Base-by-base conservation (phyloP, 2,113 vertebrate species). In the Xiphophorus couchianus region DNA sequence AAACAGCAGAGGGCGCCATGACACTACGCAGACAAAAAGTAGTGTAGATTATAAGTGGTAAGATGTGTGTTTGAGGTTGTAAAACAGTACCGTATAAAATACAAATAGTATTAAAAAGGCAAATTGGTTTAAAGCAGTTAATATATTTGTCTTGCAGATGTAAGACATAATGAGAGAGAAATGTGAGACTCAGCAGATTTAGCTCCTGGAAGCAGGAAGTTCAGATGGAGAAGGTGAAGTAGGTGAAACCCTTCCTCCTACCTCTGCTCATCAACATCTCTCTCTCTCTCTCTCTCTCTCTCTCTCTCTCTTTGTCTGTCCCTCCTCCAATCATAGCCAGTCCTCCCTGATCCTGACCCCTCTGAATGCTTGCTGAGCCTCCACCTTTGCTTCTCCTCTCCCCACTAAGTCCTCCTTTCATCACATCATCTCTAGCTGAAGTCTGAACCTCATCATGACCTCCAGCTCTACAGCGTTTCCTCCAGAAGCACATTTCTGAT, bases 321-420 rank as follows among this genome's bases (percentile, higher is more conserved):
- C 27, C 29, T 70, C 42, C 77, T 64, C 35, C 64, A 27, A 2
- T 37, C 30, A 69, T 44, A 71, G 74, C 72, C 58, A 60, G 74
- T 29, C 63, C 77, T 77, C 78, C 69, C 84, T 88, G 71, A 80
- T 79, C 81, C 81, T 85, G 65, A 70, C 84, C 64, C 64, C 81
- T 28, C 68, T 76, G 77, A 66, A 37, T 58, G 39, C 22, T 25
- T n/a, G 66, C 28, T 51, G 64, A 75, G 25, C 84, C 63, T 86
- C 88, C 75, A 66, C 9, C 62, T 64, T 13, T 42, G 65, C 29
- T 27, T 71, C 82, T 81, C 81, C 73, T 22, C 68, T 76, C 69
- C 79, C 77, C 87, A 71, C 78, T 76, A 86, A 51, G 48, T 51
- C 48, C 19, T 73, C 82, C 86, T 83, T 70, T 73, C 2, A 60